Percentiles rank a stretch among this genome's conserved stretches.
phyloP scores from a whole-genome alignment of 2,113 vertebrate species.

The Peromyscus maniculatus region DNA sequence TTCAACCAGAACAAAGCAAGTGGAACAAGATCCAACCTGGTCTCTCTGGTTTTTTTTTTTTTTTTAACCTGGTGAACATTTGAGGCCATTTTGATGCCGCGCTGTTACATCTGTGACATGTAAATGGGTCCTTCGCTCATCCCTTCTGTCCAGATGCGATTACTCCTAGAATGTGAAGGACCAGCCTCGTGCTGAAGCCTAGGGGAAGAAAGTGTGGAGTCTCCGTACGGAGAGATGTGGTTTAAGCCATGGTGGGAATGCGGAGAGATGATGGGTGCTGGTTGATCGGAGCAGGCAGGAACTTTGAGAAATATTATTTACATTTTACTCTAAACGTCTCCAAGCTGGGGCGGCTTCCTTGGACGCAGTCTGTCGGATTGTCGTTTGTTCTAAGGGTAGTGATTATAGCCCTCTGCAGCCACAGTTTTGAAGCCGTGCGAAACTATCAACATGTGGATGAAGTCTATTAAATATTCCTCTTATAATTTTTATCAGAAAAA shows the following conservation, averaged over 20 bases:
- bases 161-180: neutral
- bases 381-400: neutral
- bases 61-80: too few species aligned
- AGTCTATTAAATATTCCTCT: neutral
- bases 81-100: neutral
- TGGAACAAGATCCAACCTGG: neutral
- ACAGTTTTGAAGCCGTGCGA: neutral
- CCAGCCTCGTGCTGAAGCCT: neutral
- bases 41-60: neutral
- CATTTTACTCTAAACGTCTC: conserved; percentile 6
- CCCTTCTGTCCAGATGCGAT: neutral
- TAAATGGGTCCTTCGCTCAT: neutral
- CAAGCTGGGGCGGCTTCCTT: neutral
- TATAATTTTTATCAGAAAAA: neutral
- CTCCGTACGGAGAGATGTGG: neutral
- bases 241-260: conserved; percentile 12
- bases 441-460: neutral
- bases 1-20: neutral
- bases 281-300: neutral
- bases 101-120: neutral
- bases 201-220: neutral
- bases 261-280: neutral
- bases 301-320: conserved; percentile 48
- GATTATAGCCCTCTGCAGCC: neutral
- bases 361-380: neutral